phyloP scores from a whole-genome alignment of 2,888 invertebrate genomes.

The Meghimatium bilineatum region DNA sequence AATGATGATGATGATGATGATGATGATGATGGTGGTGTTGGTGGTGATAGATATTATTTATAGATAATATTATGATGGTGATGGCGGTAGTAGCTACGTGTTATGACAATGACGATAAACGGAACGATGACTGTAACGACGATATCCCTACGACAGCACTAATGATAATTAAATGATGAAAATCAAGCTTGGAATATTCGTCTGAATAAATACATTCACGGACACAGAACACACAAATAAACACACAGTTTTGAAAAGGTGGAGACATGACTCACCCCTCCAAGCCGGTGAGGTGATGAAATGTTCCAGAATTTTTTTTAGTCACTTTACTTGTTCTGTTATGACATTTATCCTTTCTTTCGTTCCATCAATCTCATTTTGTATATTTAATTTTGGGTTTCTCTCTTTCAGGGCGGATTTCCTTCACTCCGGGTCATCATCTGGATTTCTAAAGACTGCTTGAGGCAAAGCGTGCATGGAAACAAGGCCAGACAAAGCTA shows the following conservation, averaged over 20 bases:
- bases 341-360: background rate
- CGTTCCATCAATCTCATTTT: background rate
- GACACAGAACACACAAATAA: too few relatives aligned
- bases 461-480: background rate
- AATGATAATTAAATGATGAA: too few relatives aligned
- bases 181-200: too few relatives aligned
- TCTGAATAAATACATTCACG: too few relatives aligned
- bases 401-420: constrained; percentile 1
- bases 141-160: too few relatives aligned
- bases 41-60: too few relatives aligned
- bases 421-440: background rate
- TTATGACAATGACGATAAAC: too few relatives aligned
- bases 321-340: background rate
- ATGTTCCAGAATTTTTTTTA: background rate
- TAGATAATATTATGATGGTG: too few relatives aligned
- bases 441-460: constrained; percentile 12
- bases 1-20: too few relatives aligned
- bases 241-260: background rate
- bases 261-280: background rate
- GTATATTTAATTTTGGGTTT: background rate
- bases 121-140: too few relatives aligned
- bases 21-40: too few relatives aligned
- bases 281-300: background rate
- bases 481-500: constrained; percentile 23
- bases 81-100: too few relatives aligned